phyloP scores from a whole-genome alignment of 2,113 vertebrate species.

The Leptobrachium leishanense region DNA sequence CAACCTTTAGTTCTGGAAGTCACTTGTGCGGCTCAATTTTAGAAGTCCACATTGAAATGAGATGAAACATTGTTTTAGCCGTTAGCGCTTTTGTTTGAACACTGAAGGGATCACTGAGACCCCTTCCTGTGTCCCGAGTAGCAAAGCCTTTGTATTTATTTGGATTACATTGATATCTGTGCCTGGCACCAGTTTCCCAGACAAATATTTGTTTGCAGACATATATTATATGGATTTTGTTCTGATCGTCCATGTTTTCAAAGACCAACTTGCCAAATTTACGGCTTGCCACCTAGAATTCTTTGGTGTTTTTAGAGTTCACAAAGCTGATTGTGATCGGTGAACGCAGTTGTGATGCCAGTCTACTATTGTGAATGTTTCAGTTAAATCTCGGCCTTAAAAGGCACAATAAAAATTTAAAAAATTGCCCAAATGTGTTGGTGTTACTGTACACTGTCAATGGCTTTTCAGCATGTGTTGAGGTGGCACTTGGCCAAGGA shows the following conservation, averaged over 20 bases:
- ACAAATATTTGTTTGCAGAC: neutral
- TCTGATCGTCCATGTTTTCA: neutral
- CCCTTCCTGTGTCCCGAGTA: constrained; percentile 6
- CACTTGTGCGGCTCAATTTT: constrained; percentile 5
- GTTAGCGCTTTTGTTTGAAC: constrained; percentile 5
- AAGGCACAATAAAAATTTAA: too few species aligned
- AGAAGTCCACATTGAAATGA: constrained; percentile 32
- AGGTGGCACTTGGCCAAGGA: too few species aligned
- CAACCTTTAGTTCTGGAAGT: constrained; percentile 27
- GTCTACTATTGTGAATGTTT: too few species aligned
- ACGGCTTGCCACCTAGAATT: neutral
- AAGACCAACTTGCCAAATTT: neutral
- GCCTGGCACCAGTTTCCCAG: neutral
- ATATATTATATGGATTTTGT: neutral
- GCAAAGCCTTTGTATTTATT: constrained; percentile 11
- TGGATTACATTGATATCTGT: constrained; percentile 23
- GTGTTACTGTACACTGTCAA: too few species aligned
- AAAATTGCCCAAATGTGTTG: too few species aligned
- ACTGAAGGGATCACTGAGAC: constrained; percentile 2
- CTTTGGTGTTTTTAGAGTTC: too few species aligned
- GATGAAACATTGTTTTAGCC: constrained; percentile 29
- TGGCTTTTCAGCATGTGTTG: too few species aligned
- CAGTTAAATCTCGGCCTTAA: too few species aligned
- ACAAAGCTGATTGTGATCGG: too few species aligned
- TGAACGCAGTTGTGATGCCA: too few species aligned